Conservation (phyloP, 2,888 invertebrate genomes). For the Tribolium freemani region DNA sequence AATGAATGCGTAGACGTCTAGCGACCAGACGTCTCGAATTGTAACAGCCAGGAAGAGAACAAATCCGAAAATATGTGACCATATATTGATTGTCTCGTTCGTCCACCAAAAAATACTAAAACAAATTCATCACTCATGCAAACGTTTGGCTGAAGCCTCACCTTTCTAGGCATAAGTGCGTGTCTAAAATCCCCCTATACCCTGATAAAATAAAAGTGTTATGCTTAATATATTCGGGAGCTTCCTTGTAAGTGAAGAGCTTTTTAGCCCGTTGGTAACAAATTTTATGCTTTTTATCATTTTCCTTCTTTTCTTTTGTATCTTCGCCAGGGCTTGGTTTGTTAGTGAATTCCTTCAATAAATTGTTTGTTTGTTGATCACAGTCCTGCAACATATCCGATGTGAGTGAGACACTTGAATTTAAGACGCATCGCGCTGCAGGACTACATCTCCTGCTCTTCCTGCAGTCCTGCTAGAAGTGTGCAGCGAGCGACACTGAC, state of each 20-base stretch:
- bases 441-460: constrained; percentile 30
- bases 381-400: constrained; percentile 20
- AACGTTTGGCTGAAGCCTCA: constrained; percentile 61
- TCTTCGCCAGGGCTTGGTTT: constrained; percentile 3
- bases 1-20: constrained; percentile 81
- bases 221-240: constrained; percentile 87
- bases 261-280: constrained; percentile 57
- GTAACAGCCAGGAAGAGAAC: constrained; percentile 87
- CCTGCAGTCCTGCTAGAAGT: constrained; percentile 44
- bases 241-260: constrained; percentile 70
- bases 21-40: constrained; percentile 84
- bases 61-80: constrained; percentile 94
- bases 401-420: neutral
- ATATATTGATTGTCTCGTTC: constrained; percentile 97
- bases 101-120: constrained; percentile 95
- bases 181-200: constrained; percentile 86
- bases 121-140: neutral
- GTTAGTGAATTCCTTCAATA: neutral
- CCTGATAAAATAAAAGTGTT: constrained; percentile 90
- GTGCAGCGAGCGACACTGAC: constrained; percentile 56
- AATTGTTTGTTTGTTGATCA: neutral
- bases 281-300: constrained; percentile 46
- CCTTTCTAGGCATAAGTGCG: constrained; percentile 91
- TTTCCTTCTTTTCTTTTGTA: constrained; percentile 9
- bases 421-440: constrained; percentile 23